These are phyloP conservation scores for Luehdorfia chinensis DNA, from an alignment of 1,140 invertebrate species.

Conservation along the genomic window DNA sequence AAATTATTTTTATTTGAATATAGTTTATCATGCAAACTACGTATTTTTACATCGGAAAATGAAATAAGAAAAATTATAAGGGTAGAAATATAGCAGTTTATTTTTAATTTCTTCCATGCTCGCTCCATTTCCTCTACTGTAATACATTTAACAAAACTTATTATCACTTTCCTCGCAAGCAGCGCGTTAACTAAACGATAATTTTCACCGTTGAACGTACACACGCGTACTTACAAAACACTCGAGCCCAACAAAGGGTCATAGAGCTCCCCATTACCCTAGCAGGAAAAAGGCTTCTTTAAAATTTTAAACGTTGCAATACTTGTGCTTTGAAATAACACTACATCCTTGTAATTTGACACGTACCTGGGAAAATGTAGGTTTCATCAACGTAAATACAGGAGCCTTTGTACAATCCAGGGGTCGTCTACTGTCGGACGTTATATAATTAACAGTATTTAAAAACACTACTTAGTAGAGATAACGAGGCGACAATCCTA, in stretches of 20 bases:
- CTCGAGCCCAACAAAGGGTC: conserved; percentile 18
- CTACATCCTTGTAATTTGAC: conserved; percentile 12
- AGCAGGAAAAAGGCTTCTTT: conserved; percentile 18
- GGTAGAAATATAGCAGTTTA: no score
- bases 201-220: conserved; percentile 16
- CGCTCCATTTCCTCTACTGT: conserved; percentile 1
- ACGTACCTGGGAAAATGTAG: conserved; percentile 4
- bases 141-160: conserved; percentile 15
- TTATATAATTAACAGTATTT: neutral
- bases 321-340: conserved; percentile 15
- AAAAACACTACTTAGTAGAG: neutral
- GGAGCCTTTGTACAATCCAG: neutral
- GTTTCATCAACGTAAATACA: neutral
- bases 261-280: conserved; percentile 16
- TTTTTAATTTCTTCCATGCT: neutral
- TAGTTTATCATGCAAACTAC: no score
- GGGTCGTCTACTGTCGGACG: neutral
- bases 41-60: no score
- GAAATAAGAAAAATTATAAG: no score
- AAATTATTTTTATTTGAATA: no score
- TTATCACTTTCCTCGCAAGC: conserved; percentile 15
- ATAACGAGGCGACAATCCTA: neutral
- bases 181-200: conserved; percentile 17
- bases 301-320: conserved; percentile 17
- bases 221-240: conserved; percentile 16